A percentile compares a stretch with the other conserved stretches of the same genome.
Evolutionary conservation across 2,888 invertebrate genomes (phyloP).

Genomic region (Tineola bisselliella): DNA sequence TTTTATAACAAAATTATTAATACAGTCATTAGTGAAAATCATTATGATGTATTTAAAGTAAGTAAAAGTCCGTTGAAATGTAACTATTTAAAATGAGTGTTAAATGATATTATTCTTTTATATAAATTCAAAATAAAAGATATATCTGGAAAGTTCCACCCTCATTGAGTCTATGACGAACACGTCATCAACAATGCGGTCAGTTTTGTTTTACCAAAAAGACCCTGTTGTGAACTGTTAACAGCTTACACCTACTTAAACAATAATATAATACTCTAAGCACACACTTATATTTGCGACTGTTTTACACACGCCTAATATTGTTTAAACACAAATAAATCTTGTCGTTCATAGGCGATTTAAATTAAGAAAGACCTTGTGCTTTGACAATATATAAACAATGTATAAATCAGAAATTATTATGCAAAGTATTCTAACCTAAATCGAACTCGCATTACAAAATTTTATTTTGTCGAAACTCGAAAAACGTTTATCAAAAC

Average conservation of each 20-base stretch:
- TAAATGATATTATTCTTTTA: constrained; percentile 41
- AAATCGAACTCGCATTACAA: neutral
- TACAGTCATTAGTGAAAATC: too few relatives aligned
- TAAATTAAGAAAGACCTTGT: neutral
- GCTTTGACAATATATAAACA: neutral
- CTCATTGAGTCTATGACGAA: constrained; percentile 28
- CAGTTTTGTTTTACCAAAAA: constrained; percentile 45
- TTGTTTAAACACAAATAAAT: too few relatives aligned
- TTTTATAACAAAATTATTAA: too few relatives aligned
- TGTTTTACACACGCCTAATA: neutral
- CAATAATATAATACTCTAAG: neutral
- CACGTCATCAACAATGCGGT: constrained; percentile 21
- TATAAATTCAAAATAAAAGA: constrained; percentile 42
- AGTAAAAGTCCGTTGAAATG: too few relatives aligned
- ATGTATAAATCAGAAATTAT: neutral
- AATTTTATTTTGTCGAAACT: neutral
- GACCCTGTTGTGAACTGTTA: constrained; percentile 40
- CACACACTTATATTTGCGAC: neutral
- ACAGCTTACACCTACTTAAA: neutral
- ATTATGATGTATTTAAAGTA: too few relatives aligned
- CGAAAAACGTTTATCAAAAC: constrained; percentile 1
- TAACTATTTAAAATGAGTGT: neutral
- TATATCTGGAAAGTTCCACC: constrained; percentile 33
- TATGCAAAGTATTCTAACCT: neutral
- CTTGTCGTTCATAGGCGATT: too few relatives aligned